Evolutionary conservation across 2,797 vertebrate species (phyloP).

Genomic region (Pampus argenteus): DNA sequence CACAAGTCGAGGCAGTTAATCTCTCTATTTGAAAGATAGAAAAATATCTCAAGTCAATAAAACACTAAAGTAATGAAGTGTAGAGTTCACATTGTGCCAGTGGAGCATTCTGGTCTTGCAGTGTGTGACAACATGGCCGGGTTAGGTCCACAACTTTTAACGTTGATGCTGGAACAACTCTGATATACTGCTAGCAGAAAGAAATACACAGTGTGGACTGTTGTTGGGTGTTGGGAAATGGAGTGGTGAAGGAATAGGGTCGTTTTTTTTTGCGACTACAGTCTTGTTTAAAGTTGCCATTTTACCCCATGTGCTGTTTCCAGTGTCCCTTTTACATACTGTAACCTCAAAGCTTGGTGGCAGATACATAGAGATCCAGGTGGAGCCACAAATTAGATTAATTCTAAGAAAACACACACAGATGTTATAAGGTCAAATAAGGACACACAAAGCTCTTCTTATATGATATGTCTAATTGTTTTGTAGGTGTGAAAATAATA

Average conservation of each 20-base stretch:
- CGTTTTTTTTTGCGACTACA: constrained; percentile 73
- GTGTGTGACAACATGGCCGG: constrained; percentile 50
- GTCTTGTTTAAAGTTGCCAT: constrained; percentile 61
- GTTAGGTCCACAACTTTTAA: constrained; percentile 54
- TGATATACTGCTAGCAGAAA: constrained; percentile 49
- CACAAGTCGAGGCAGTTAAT: constrained; percentile 65
- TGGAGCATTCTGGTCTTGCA: constrained; percentile 50
- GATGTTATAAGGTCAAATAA: constrained; percentile 38
- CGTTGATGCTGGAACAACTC: constrained; percentile 57
- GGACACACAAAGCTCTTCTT: constrained; percentile 5
- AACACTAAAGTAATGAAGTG: constrained; percentile 67
- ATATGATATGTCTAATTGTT: not conserved
- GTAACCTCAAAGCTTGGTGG: constrained; percentile 37
- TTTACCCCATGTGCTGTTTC: constrained; percentile 47
- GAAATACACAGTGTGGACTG: constrained; percentile 58
- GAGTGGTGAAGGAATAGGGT: constrained; percentile 59
- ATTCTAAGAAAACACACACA: constrained; percentile 48
- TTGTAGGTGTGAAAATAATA: constrained; percentile 7
- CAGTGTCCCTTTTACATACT: constrained; percentile 51
- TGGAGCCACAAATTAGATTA: constrained; percentile 48
- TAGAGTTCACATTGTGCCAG: constrained; percentile 51
- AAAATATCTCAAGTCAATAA: constrained; percentile 69
- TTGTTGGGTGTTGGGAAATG: constrained; percentile 64
- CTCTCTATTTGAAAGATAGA: constrained; percentile 62
- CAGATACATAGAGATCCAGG: constrained; percentile 41